Evolutionary conservation across 2,888 invertebrate genomes (phyloP), one percentile per base, ranked within the genome.

Genomic region (Aphelenchoides bicaudatus): DNA sequence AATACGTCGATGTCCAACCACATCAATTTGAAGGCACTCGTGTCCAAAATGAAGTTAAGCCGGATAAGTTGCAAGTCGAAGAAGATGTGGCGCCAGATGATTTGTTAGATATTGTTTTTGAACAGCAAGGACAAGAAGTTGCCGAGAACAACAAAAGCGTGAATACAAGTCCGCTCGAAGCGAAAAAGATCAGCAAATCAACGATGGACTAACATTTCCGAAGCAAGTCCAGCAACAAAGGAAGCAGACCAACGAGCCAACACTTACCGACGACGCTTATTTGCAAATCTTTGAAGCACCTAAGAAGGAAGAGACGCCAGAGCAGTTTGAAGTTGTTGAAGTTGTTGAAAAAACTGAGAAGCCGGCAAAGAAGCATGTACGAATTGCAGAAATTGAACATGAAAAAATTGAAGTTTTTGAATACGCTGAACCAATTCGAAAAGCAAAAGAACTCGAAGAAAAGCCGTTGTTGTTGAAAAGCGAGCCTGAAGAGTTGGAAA

Each of bases 261-360:
- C 49, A 3, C 25, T 48, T 2, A 48, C 49, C 1, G 49, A 48
- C 49, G 49, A 48, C 16, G 21, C 27, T 19, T 48, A 48, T 30
- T 1, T n/a, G 2, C 27, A 13, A 1, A 48, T 48, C n/a, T 48
- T 48, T 3, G 49, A 48, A 48, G 49, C 23, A 30, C 21, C 49
- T 1, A 48, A 19, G n/a, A 13, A 16, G 10, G 25, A 16, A 19
- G 49, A 27, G 49, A 16, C 49, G 49, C 19, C 8, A 25, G 28
- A 43, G 27, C 13, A n/a, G n/a, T n/a, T n/a, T n/a, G n/a, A n/a
- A n/a, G n/a, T n/a, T n/a, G n/a, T n/a, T n/a, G n/a, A n/a, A n/a
- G n/a, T n/a, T n/a, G n/a, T n/a, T n/a, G n/a, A n/a, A n/a, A n/a
- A n/a, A n/a, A n/a, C n/a, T n/a, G n/a, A n/a, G n/a, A n/a, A n/a